Base-by-base conservation (phyloP, 1,140 invertebrate genomes). In the Drosophila auraria region DNA sequence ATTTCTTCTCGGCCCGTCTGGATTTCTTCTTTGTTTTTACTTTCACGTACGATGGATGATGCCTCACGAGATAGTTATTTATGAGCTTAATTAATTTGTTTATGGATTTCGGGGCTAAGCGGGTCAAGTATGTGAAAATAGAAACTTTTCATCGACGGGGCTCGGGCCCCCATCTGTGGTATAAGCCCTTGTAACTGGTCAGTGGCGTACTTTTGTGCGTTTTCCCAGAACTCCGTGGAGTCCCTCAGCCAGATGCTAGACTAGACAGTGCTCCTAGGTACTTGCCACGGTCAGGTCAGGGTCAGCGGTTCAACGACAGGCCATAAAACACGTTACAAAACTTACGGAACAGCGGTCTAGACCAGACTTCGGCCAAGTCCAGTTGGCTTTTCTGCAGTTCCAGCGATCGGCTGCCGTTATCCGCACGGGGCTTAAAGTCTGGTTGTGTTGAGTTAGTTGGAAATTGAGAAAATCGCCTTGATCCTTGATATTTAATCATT, bases 21-120 rank as follows among this genome's bases (percentile, higher is more conserved):
- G 80, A 81, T 86, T 86, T 86, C 77, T 83, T 75, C 75, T 86
- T 76, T 81, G 84, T 87, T 87, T 87, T 83, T 87, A 87, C 84
- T 87, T 87, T 87, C 84, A 89, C 84, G 84, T 75, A 66, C 59
- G 72, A 73, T 59, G 68, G 53, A 66, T 56, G 72, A 73, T 59
- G 68, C 53, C 68, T 69, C 70, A 64, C 70, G 64, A 51, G 70
- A 66, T 78, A 62, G 69, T 86, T 86, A 86, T 78, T 89, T 87
- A 74, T 79, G 78, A 83, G 80, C 72, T 72, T 68, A 65, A 89
- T 87, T 87, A 89, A 89, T 89, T 89, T 89, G 81, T 70, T 62
- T 89, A 78, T 72, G 65, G 72, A 72, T 75, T 36, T 69, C 50
- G 63, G 61, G 51, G 64, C 76, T 65, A 87, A 81, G 78, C 82